Base-by-base conservation (phyloP, 2,888 invertebrate genomes). In the Schizaphis graminum region DNA sequence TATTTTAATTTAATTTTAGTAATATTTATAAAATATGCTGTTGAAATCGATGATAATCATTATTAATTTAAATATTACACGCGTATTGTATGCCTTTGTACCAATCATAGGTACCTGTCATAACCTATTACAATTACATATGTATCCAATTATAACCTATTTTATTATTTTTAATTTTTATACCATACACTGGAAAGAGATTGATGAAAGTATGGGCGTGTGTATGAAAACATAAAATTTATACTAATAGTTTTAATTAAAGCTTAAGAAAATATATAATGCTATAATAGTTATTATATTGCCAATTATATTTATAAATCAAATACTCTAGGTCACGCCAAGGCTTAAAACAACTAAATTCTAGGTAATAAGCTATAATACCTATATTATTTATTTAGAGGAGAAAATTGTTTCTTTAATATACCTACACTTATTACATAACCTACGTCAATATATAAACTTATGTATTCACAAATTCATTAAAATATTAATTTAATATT, bases 271-370 rank as follows among this genome's bases (percentile, higher is more conserved):
- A 86, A 86, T 86, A 44, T 28, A 47, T 86, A 53, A 53, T 53
- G 16, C 5, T 53, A 28, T 86, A 21, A 86, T 86, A 16, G 44
- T 86, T 47, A 86, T 86, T 44, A 53, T 44, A 53, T 35, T 28
- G 49, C 49, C 35, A 88, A 49, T 88, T 88, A 88, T 88, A n/a
- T 88, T 16, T 53, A n/a, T 10, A 86, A 87, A 53, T 88, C 49
- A n/a, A 28, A 21, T 88, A 49, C 35, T 88, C 88, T 88, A 88
- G 88, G 88, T 88, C 88, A 88, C n/a, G 88, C 35, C 88, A 88
- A 88, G 88, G 88, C n/a, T 88, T 35, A 53, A 53, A n/a, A 88
- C n/a, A 21, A 53, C 88, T 53, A 53, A 88, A 53, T 53, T 49
- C 24, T 49, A n/a, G 53, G 35, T 88, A 77, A 41, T 77, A 77